Conservation (phyloP, 2,888 invertebrate genomes). For the Deilephila porcellus region DNA sequence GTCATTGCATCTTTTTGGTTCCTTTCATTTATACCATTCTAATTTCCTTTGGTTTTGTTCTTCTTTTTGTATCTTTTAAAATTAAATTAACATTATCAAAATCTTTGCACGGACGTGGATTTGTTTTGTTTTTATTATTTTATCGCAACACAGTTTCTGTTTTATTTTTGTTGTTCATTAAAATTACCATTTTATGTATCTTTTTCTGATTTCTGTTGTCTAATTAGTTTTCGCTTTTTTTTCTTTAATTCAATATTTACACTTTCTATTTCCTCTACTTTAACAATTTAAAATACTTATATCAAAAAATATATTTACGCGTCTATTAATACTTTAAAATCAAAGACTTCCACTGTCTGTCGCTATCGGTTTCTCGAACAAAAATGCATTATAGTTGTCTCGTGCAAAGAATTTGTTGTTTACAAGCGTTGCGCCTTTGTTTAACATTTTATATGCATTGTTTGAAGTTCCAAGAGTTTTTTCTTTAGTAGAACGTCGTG, state of each 20-base stretch:
- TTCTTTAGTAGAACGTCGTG: slow-evolving; percentile 28
- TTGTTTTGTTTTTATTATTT: no score
- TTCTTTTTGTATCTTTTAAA: neutral
- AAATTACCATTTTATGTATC: no score
- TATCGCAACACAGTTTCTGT: no score
- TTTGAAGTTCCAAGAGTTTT: slow-evolving; percentile 51
- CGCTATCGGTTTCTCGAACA: neutral
- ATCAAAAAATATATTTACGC: neutral
- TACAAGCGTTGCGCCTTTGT: slow-evolving; percentile 49
- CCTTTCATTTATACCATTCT: slow-evolving; percentile 31
- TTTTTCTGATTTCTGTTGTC: no score
- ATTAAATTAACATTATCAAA: no score
- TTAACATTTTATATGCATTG: slow-evolving; percentile 50
- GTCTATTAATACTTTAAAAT: neutral
- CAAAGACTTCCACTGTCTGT: neutral
- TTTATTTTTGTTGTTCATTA: no score
- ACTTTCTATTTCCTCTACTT: neutral
- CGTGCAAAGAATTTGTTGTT: slow-evolving; percentile 52
- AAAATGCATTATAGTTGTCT: neutral
- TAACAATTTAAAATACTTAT: neutral
- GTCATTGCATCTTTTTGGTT: slow-evolving; percentile 72
- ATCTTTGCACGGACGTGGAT: no score
- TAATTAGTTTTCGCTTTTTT: no score
- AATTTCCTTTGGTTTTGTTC: neutral
- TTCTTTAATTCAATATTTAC: no score